Evolutionary conservation across 1,140 invertebrate species (phyloP).

Genomic region (Drosophila rhopaloa): DNA sequence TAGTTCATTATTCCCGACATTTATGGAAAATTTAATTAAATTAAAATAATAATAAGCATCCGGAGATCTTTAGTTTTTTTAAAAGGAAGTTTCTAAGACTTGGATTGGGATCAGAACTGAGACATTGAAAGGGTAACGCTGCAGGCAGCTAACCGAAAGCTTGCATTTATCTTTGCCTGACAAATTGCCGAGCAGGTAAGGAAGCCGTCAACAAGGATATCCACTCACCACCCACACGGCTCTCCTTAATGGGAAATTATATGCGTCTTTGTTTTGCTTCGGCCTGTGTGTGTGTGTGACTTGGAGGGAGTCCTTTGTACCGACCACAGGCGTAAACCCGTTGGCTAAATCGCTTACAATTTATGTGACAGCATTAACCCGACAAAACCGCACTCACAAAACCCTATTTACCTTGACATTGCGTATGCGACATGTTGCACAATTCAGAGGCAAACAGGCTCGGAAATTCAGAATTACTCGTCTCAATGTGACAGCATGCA

Average conservation of each 20-base stretch:
- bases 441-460: constrained; percentile 50
- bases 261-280: constrained; percentile 38
- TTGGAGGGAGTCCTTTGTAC: constrained; percentile 28
- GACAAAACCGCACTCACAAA: constrained; percentile 19
- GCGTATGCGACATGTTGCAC: constrained; percentile 50
- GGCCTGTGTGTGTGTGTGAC: constrained; percentile 15
- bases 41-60: too few relatives aligned
- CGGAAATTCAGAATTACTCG: constrained; percentile 28
- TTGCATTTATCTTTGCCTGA: constrained; percentile 31
- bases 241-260: constrained; percentile 36
- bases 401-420: constrained; percentile 24
- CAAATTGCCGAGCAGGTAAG: constrained; percentile 27
- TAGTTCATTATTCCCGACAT: too few relatives aligned
- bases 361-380: constrained; percentile 44
- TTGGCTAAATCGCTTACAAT: constrained; percentile 43
- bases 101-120: neutral
- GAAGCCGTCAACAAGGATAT: constrained; percentile 25
- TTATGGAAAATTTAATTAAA: too few relatives aligned
- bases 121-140: neutral
- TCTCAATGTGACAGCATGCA: constrained; percentile 16
- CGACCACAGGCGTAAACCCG: constrained; percentile 22
- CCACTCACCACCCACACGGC: constrained; percentile 7
- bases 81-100: too few relatives aligned
- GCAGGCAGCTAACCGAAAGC: constrained; percentile 28
- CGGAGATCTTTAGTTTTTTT: too few relatives aligned